These are phyloP conservation scores for Xyrauchen texanus DNA, from an alignment of 2,113 vertebrate genomes.

Conservation along the genomic window DNA sequence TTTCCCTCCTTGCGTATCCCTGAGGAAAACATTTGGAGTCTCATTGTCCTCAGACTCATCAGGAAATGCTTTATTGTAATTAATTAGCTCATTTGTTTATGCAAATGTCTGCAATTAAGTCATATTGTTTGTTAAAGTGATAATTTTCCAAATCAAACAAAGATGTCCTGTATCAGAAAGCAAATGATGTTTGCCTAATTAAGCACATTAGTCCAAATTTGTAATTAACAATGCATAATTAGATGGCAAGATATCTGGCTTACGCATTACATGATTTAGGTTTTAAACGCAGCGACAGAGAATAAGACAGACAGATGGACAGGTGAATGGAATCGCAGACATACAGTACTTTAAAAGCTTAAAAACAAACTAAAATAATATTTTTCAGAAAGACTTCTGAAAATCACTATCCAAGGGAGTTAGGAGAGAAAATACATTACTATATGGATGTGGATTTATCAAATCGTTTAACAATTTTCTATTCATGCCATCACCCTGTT, in stretches of 20 bases:
- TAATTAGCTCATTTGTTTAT: conserved; percentile 69
- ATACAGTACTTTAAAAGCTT: background rate
- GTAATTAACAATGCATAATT: conserved; percentile 66
- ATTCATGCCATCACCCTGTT: background rate
- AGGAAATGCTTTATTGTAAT: conserved; percentile 60
- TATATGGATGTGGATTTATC: background rate
- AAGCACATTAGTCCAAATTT: conserved; percentile 63
- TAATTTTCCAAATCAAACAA: conserved; percentile 56
- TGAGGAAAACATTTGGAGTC: conserved; percentile 39
- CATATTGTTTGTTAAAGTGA: conserved; percentile 67
- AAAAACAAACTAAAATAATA: background rate
- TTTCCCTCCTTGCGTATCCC: conserved; percentile 16
- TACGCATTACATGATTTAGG: conserved; percentile 15
- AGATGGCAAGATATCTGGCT: conserved; percentile 42
- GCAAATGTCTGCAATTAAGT: conserved; percentile 69
- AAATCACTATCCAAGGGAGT: no score
- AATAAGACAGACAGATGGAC: background rate
- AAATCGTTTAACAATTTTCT: background rate
- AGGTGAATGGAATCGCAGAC: background rate
- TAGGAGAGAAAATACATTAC: background rate
- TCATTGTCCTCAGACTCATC: conserved; percentile 60
- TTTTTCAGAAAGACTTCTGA: no score
- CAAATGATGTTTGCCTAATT: conserved; percentile 61
- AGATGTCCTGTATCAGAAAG: conserved; percentile 49
- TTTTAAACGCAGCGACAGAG: background rate